Percentiles rank a stretch among this genome's conserved stretches.
Conservation (phyloP, 2,888 invertebrate species). For the Silvanus unidentatus region DNA sequence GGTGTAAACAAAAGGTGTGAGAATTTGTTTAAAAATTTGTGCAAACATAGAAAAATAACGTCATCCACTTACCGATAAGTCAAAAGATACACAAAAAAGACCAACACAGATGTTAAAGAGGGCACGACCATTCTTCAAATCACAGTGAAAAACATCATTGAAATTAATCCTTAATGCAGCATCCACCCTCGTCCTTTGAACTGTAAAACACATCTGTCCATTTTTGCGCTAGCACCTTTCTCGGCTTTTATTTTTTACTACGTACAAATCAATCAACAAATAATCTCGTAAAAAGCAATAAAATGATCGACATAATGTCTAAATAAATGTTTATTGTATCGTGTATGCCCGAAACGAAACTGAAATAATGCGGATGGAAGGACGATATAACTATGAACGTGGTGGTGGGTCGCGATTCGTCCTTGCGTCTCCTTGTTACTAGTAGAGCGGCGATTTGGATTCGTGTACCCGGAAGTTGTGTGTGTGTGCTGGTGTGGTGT, state of each 20-base stretch:
- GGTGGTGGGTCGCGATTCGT: no score
- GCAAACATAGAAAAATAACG: neutral
- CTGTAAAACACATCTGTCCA: neutral
- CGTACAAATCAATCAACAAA: slow-evolving; percentile 29
- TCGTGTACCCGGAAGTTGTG: no score
- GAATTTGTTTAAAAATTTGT: neutral
- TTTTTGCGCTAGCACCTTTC: slow-evolving; percentile 7
- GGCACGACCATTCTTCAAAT: slow-evolving; percentile 21
- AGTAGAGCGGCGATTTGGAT: no score
- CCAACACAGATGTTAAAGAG: slow-evolving; percentile 18
- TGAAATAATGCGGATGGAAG: no score
- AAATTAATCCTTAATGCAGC: slow-evolving; percentile 10
- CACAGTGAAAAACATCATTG: slow-evolving; percentile 15
- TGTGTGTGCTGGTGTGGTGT: no score
- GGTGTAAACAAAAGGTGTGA: no score
- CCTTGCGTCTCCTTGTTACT: no score
- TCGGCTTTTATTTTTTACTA: slow-evolving; percentile 28
- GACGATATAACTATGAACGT: no score
- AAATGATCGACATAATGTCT: no score
- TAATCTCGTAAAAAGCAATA: no score
- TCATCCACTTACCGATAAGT: slow-evolving; percentile 22
- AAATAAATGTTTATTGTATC: no score
- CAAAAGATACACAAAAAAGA: slow-evolving; percentile 17
- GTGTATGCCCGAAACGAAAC: no score
- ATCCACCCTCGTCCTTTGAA: neutral